A percentile compares a stretch with the other conserved stretches of the same genome.
Conservation (phyloP, 1,140 invertebrate genomes). For the Drosophila athabasca region DNA sequence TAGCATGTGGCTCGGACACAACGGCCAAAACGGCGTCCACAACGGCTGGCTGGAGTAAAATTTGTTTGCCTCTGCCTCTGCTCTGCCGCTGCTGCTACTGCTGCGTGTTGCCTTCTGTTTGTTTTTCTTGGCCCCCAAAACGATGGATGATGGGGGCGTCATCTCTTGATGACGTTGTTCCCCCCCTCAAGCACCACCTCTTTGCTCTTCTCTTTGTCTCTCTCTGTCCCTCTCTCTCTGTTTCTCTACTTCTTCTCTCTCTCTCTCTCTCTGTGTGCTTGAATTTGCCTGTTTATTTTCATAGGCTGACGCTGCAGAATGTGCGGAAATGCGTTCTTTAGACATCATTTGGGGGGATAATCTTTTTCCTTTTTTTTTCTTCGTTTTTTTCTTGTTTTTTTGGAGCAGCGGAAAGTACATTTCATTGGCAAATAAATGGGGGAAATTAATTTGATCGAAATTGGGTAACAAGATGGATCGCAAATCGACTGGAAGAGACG, state of each 20-base stretch:
- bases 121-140: conserved; percentile 58
- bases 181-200: conserved; percentile 23
- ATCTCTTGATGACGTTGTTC: conserved; percentile 52
- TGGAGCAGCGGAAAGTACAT: conserved; percentile 29
- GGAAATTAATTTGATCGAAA: conserved; percentile 44
- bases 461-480: conserved; percentile 14
- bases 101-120: conserved; percentile 32
- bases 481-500: neutral
- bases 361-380: conserved; percentile 4
- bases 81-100: conserved; percentile 9
- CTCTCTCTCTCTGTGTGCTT: conserved; percentile 1
- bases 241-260: neutral
- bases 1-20: conserved; percentile 27
- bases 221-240: neutral
- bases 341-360: conserved; percentile 39
- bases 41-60: conserved; percentile 41
- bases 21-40: conserved; percentile 23
- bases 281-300: conserved; percentile 19
- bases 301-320: conserved; percentile 42
- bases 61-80: conserved; percentile 34
- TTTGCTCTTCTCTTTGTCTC: neutral
- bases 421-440: conserved; percentile 44
- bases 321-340: conserved; percentile 44
- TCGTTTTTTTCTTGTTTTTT: conserved; percentile 13
- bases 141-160: conserved; percentile 49